Evolutionary conservation across 2,113 vertebrate genomes (phyloP).

Genomic region (Grammomys surdaster): DNA sequence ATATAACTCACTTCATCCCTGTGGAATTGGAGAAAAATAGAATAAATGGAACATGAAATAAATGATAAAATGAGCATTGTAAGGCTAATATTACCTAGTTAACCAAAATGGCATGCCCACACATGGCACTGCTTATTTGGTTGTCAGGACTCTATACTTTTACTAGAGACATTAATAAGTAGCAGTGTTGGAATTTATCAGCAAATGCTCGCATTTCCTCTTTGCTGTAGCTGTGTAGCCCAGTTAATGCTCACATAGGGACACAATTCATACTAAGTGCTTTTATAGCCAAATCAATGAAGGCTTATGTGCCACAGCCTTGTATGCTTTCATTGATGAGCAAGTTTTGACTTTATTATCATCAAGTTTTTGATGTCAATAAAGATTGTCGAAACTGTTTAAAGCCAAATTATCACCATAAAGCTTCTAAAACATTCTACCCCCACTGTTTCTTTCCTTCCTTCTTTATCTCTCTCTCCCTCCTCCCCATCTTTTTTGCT

Average conservation of each 20-base stretch:
- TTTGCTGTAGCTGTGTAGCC: background rate
- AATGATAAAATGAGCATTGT: background rate
- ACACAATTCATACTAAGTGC: conserved; percentile 24
- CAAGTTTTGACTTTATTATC: background rate
- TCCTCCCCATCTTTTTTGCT: conserved; percentile 68
- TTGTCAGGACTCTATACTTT: background rate
- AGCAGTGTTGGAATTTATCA: background rate
- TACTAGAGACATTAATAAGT: background rate
- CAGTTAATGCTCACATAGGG: background rate
- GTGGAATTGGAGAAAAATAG: background rate
- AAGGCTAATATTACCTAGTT: background rate
- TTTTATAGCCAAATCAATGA: conserved; percentile 5
- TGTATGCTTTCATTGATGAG: background rate
- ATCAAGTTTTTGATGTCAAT: background rate
- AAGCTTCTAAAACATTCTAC: conserved; percentile 65
- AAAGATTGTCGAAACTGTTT: conserved; percentile 1
- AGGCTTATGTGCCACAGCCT: background rate
- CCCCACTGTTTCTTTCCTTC: conserved; percentile 26
- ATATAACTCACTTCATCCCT: background rate
- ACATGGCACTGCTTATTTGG: conserved; percentile 7
- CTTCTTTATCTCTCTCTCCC: background rate
- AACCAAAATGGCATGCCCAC: background rate
- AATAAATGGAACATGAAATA: background rate
- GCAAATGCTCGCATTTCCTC: background rate
- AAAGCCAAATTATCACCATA: conserved; percentile 58